Conservation (phyloP, 92 coral and sea anemone genomes). For the Porites lobata region DNA sequence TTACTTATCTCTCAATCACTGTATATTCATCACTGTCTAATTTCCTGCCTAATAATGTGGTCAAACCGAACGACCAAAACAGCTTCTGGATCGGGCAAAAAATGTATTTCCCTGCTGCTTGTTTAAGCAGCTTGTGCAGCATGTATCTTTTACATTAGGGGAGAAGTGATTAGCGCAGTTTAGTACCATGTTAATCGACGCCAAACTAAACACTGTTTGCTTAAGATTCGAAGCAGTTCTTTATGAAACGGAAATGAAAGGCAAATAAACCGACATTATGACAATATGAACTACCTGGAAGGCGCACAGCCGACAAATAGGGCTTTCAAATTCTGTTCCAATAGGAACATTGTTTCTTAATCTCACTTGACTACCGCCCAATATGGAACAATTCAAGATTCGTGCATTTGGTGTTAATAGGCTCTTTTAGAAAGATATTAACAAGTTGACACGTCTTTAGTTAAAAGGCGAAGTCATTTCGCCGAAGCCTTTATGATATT, state of each 20-base stretch:
- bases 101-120: background rate
- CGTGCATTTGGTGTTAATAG: conserved; percentile 13
- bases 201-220: conserved; percentile 15
- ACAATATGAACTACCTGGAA: conserved; percentile 40
- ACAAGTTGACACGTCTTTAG: conserved; percentile 34
- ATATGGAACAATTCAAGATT: conserved; percentile 11
- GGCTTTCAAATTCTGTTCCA: conserved; percentile 8
- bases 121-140: conserved; percentile 9
- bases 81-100: background rate
- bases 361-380: background rate
- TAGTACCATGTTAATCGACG: conserved; percentile 9
- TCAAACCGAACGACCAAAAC: background rate
- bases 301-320: conserved; percentile 12
- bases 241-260: conserved; percentile 55
- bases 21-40: conserved; percentile 18
- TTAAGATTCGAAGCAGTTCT: conserved; percentile 52
- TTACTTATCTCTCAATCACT: conserved; percentile 26
- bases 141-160: conserved; percentile 20
- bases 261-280: conserved; percentile 45
- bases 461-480: conserved; percentile 3
- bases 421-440: conserved; percentile 10
- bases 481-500: background rate
- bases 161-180: conserved; percentile 22
- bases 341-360: conserved; percentile 41
- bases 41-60: conserved; percentile 8